Evolutionary conservation across 2,888 invertebrate species (phyloP), one percentile per base, ranked within the genome.

Genomic region (Strigamia maritima): DNA sequence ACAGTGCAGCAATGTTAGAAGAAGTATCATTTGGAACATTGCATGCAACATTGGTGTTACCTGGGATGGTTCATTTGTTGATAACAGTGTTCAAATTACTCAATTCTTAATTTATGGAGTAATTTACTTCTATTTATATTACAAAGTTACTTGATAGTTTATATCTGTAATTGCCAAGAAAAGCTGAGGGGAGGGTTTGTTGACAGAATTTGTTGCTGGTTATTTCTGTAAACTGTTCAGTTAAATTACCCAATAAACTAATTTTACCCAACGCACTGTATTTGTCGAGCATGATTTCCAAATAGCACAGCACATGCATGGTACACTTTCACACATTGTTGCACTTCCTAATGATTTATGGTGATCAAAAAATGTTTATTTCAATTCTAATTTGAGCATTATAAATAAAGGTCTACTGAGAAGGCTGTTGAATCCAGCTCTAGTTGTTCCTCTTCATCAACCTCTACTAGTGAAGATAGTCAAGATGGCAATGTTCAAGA

Each of bases 241-340:
- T 26, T 65, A 26, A 26, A 26, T 65, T 65, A 6, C 65, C 65
- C 65, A 65, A 65, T 65, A 65, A 65, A 65, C 65, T 65, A 65
- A 65, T 65, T 65, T 26, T 26, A 65, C 65, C 65, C 65, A 65
- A 65, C 26, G 65, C 65, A 65, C 65, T 65, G 65, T 60, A 24
- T 65, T 16, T 16, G 65, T 65, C 26, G 24, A 65, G 65, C 65
- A 65, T 65, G 65, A 65, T 65, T 65, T 65, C 65, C 24, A 65
- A 12, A 65, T 24, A 65, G 65, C 65, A 65, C 65, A 65, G 28
- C 28, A 28, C 65, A 65, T 65, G 65, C 65, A 65, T 65, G 65
- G 4, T 22, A 60, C 60, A 65, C 65, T n/a, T 49, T 49, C 49
- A 49, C 49, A n/a, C 7, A 14, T n/a, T 65, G 65, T 28, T 26